Base-by-base conservation (phyloP, 2,888 invertebrate species). In the Euzetes globulus region DNA sequence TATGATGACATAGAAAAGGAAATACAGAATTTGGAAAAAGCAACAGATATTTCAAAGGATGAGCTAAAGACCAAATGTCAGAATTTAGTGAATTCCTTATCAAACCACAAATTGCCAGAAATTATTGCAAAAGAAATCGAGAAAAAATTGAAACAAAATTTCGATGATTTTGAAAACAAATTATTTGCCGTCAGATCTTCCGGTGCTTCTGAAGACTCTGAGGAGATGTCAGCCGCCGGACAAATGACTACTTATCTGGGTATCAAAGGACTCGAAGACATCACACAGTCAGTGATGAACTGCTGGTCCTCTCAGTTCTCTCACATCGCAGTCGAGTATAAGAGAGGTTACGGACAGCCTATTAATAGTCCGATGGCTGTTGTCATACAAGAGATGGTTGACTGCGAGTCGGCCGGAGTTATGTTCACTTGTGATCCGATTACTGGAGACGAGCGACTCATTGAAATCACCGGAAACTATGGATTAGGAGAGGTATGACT, bases 381-480 rank as follows among this genome's bases (percentile, higher is more conserved):
- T 11, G 90, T 91, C 27, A 85, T 94, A 0, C 93, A 94, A 82
- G 86, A 86, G 79, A 88, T 93, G 88, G 88, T 90, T 22, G 80
- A 85, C 17, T 86, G 91, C 0, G 88, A 88, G 45, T 79, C 82
- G 0, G 82, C 84, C 19, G 93, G 93, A 6, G 92, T 92, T 2
- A 82, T 93, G 82, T 93, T 93, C 83, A 90, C 92, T 0, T 85
- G 88, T 22, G 89, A 92, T 82, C 92, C 93, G 0, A 85, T 87
- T 1, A 87, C 87, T 15, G 89, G 88, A 0, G 88, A 90, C 82
- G 88, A 90, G 0, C 83, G 86, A 55, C 85, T 92, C 77, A 84
- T 89, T n/a, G n/a, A n/a, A 15, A 86, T 94, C 78, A 90, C 91
- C 15, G 89, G 91, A 4, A 91, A 91, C 83, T 90, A 88, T 82